Evolutionary conservation across 2,113 vertebrate species (phyloP), one percentile per base, ranked within the genome.

Genomic region (Nibea albiflora): DNA sequence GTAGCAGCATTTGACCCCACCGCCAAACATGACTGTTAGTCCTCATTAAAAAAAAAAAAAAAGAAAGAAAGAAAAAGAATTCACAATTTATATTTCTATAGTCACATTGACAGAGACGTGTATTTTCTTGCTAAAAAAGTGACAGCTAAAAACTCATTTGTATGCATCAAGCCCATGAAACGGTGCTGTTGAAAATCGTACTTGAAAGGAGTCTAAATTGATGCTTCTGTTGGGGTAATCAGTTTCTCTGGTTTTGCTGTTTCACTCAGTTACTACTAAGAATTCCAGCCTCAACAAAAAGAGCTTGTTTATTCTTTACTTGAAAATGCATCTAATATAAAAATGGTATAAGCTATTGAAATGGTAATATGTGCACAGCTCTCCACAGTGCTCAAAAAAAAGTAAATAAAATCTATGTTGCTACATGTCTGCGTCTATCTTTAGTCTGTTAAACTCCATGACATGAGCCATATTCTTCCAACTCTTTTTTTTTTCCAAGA

Each of bases 21-120:
- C 68, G 22, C 58, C 80, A 83, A 91, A 87, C 76, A 66, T 67
- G 92, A 94, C 94, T 94, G 92, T 95, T 94, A 93, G 83, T 83
- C 88, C 82, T 90, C 86, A 56, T 85, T 88, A 73, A 52, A 85
- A 87, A 87, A 31, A 8, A 39, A 39, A 1, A 1, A 9, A 39
- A 8, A 39, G 84, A 39, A 1, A 1, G 2, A 39, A 8, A 39
- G 84, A 87, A 87, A 39, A 39, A 39, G 84, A 85, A 86, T 88
- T 71, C 61, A 64, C 53, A 76, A 42, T 89, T 88, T 94, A 93
- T 94, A 94, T 94, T 94, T 94, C 73, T 94, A 92, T 68, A 78
- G 76, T 83, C 73, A 85, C 88, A 61, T 72, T 70, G 74, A 89
- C 80, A 91, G 71, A 89, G 67, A 87, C 44, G 28, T 88, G 80